Percentiles rank a stretch among this genome's conserved stretches.
Conservation (phyloP, 2,113 vertebrate genomes). For the Octodon degus region DNA sequence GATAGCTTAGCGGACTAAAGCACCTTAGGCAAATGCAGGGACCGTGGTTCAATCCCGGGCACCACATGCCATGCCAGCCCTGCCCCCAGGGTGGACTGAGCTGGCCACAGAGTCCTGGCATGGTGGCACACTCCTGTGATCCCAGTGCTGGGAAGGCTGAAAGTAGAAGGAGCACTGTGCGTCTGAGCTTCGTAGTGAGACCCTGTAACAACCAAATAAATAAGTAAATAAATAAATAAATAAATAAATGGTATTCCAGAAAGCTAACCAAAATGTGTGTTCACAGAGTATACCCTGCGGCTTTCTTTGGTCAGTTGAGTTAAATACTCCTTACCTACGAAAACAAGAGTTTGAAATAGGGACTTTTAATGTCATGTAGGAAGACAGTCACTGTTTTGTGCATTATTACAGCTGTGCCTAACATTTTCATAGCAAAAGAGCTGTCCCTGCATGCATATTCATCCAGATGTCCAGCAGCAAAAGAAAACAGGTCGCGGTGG, state of each 20-base stretch:
- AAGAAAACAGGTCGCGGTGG: slow-evolving; percentile 85
- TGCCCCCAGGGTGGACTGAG: too few species aligned
- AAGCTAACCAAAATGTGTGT: background rate
- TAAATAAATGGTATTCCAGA: background rate
- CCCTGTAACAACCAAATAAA: too few species aligned
- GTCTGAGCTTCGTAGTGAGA: too few species aligned
- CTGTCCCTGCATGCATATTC: slow-evolving; percentile 69
- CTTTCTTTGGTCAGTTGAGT: background rate
- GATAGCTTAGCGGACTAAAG: too few species aligned
- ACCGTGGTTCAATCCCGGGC: too few species aligned
- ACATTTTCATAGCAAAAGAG: slow-evolving; percentile 80
- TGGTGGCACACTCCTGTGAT: too few species aligned
- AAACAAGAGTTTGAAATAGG: background rate
- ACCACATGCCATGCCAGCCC: too few species aligned
- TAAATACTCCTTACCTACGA: background rate
- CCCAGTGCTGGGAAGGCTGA: too few species aligned
- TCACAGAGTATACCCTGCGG: background rate
- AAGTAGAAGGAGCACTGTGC: too few species aligned
- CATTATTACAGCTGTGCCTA: background rate
- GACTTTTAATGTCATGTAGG: background rate
- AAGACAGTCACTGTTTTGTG: background rate
- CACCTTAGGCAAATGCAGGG: too few species aligned
- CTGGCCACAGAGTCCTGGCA: too few species aligned
- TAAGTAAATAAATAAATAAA: too few species aligned
- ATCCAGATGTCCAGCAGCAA: slow-evolving; percentile 86